These are phyloP conservation scores for Bombus balteatus DNA, from an alignment of 1,140 invertebrate species.

Conservation along the genomic window DNA sequence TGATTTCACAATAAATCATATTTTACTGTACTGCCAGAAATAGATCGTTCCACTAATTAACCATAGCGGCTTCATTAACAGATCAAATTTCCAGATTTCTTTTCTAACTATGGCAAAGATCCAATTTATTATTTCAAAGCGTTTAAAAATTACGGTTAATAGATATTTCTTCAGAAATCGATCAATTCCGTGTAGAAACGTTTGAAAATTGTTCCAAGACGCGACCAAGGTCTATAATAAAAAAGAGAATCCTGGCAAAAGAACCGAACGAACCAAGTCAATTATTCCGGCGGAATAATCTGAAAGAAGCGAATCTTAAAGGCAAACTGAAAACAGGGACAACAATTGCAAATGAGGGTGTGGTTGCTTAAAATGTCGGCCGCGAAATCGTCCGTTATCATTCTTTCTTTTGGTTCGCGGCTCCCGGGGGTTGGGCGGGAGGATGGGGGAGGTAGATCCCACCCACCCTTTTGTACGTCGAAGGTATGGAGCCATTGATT, in stretches of 20 bases:
- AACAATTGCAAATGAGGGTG: slow-evolving; percentile 61
- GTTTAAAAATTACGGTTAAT: neutral
- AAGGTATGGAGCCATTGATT: slow-evolving; percentile 79
- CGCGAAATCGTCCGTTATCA: slow-evolving; percentile 53
- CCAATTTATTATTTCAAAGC: neutral
- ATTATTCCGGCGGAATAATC: slow-evolving; percentile 15
- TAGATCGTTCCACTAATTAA: neutral
- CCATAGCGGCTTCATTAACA: neutral
- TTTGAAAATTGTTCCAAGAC: neutral
- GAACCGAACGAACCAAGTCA: slow-evolving; percentile 27
- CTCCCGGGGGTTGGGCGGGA: slow-evolving; percentile 17
- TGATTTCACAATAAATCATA: neutral
- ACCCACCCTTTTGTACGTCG: slow-evolving; percentile 71
- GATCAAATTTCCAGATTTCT: neutral
- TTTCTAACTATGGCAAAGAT: neutral
- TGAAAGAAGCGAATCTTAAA: slow-evolving; percentile 33
- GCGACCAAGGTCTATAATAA: neutral
- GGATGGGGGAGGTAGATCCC: slow-evolving; percentile 63
- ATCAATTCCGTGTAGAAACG: neutral
- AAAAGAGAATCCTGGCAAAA: neutral
- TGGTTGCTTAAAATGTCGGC: slow-evolving; percentile 72
- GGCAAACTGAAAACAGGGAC: slow-evolving; percentile 36
- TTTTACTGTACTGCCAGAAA: neutral
- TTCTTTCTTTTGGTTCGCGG: slow-evolving; percentile 8
- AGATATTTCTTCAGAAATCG: neutral